Evolutionary conservation across 2,797 vertebrate species (phyloP), one percentile per base, ranked within the genome.

Genomic region (Neopelma chrysocephalum): DNA sequence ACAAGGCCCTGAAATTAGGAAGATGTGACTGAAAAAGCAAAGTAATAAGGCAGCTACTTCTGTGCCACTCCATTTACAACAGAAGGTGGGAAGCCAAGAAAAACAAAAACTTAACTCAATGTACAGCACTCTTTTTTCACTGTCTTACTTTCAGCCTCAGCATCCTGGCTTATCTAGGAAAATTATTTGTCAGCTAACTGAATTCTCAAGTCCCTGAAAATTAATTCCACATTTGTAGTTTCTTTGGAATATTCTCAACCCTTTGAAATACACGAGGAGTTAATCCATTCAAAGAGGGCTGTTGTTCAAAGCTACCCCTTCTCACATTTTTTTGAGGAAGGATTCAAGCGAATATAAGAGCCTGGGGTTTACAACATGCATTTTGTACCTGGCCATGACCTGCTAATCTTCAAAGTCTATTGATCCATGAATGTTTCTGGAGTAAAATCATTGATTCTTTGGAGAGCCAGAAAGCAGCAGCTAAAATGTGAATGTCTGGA

Each of bases 341-440:
- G 76, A 93, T 91, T 92, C 82, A 62, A 82, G 70, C n/a, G 91
- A 94, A 83, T 88, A 78, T 12, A 93, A 96, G 61, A 96, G 94
- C 56, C 77, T 82, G 47, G 48, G 66, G 69, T 95, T 94, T 97
- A 96, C 87, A 97, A 93, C 82, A 64, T 64, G 80, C 87, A 82
- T 91, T 94, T 92, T 93, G 89, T 93, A 97, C 94, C 93, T 96
- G 87, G 77, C 76, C 89, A 66, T 88, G 91, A 96, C 87, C 89
- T 12, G 9, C 56, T 93, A 93, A 94, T 94, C 96, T 94, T 91
- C 89, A 94, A 93, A 96, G 91, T 79, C 62, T 89, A 96, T 91
- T 53, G 91, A 95, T 90, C 91, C 89, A 48, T 51, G 51, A 91
- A 86, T 51, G 62, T 66, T 97, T 86, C 91, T 86, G 62, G 38